phyloP scores from a whole-genome alignment of 2,888 invertebrate species.

The Drosophila kuntzei region DNA sequence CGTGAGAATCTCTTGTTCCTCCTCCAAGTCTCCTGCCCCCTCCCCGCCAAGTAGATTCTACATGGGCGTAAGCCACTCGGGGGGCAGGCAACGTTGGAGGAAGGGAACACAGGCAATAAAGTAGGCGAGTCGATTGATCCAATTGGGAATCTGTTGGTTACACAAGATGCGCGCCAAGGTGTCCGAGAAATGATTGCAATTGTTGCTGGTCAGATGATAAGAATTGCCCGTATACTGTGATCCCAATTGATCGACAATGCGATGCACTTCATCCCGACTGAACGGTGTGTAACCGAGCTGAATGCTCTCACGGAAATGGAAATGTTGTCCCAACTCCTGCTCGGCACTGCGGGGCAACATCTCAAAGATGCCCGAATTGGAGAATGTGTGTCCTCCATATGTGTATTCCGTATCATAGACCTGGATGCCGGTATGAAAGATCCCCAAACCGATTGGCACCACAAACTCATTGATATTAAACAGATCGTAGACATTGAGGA shows the following conservation, averaged over 20 bases:
- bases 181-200: constrained; percentile 98
- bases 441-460: constrained; percentile 96
- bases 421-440: constrained; percentile 98
- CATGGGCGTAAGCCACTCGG: constrained; percentile 79
- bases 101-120: constrained; percentile 94
- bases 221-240: constrained; percentile 97
- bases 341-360: constrained; percentile 94
- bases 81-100: constrained; percentile 96
- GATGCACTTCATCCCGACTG: constrained; percentile 94
- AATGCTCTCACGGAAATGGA: constrained; percentile 95
- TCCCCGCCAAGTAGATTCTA: neutral
- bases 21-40: too few species aligned
- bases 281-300: constrained; percentile 98
- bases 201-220: constrained; percentile 95
- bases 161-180: constrained; percentile 94
- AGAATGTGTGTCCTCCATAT: constrained; percentile 94
- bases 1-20: too few species aligned
- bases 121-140: constrained; percentile 93
- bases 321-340: constrained; percentile 96
- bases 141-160: constrained; percentile 96
- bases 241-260: constrained; percentile 94
- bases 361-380: constrained; percentile 97
- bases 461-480: constrained; percentile 97
- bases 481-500: constrained; percentile 98
- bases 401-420: constrained; percentile 91